These are phyloP conservation scores for Sapajus apella DNA, from an alignment of 2,113 vertebrate species.

Conservation along the genomic window DNA sequence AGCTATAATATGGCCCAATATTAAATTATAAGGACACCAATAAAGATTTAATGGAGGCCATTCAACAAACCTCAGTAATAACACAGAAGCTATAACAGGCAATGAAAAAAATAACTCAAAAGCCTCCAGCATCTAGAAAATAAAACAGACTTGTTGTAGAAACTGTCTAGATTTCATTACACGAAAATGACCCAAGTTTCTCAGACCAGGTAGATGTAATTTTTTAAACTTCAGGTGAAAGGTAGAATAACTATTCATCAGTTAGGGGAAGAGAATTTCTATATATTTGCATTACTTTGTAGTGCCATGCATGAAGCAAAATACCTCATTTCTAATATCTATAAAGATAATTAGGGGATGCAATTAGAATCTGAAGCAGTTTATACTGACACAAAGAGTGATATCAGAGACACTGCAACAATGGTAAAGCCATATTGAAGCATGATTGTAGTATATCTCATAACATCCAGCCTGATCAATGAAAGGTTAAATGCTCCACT, in stretches of 20 bases:
- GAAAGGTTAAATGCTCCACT: constrained; percentile 90
- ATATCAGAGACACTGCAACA: constrained; percentile 88
- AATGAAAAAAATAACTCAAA: constrained; percentile 89
- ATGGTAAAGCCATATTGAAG: constrained; percentile 92
- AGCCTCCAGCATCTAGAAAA: constrained; percentile 88
- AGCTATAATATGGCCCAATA: constrained; percentile 86
- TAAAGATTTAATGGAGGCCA: constrained; percentile 1
- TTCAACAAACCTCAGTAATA: constrained; percentile 81
- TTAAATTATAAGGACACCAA: background rate
- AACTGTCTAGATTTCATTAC: constrained; percentile 88
- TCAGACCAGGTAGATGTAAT: constrained; percentile 90
- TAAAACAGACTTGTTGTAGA: constrained; percentile 90
- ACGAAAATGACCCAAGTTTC: constrained; percentile 82
- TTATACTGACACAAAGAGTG: constrained; percentile 89
- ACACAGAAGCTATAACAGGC: constrained; percentile 90
- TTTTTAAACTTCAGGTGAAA: constrained; percentile 91
- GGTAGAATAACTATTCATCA: constrained; percentile 91
- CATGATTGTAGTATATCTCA: constrained; percentile 90
- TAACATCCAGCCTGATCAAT: constrained; percentile 91
- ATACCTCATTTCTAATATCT: constrained; percentile 89
- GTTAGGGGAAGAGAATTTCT: constrained; percentile 90
- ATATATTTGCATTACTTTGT: constrained; percentile 87
- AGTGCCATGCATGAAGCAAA: constrained; percentile 90
- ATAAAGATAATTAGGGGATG: constrained; percentile 90
- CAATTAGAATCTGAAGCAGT: constrained; percentile 91